Conservation (phyloP, 2,888 invertebrate genomes). For the Leucozona laternaria region DNA sequence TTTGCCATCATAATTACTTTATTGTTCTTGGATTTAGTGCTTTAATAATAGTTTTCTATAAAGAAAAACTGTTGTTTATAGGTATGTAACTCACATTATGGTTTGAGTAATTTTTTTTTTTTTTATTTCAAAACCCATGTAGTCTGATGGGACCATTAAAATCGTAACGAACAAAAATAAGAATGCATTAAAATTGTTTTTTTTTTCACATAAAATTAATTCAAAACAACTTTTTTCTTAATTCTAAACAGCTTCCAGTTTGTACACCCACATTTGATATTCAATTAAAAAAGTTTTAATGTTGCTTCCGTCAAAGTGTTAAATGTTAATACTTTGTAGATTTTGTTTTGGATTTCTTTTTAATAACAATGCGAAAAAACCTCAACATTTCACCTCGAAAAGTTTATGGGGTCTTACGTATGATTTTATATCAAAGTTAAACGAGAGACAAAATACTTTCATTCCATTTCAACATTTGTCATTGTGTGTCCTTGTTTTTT, state of each 20-base stretch:
- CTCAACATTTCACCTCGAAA: not conserved
- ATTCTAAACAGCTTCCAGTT: not conserved
- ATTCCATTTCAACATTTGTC: constrained; percentile 17
- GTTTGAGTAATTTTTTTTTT: too few relatives aligned
- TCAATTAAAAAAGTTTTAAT: not conserved
- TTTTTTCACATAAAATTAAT: too few relatives aligned
- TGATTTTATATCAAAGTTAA: constrained; percentile 13
- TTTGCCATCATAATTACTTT: too few relatives aligned
- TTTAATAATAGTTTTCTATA: too few relatives aligned
- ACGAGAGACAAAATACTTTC: constrained; percentile 17
- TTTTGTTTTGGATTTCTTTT: not conserved
- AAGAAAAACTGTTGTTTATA: too few relatives aligned
- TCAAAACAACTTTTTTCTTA: not conserved
- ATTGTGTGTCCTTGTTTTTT: constrained; percentile 23
- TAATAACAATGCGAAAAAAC: not conserved
- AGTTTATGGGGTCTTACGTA: not conserved
- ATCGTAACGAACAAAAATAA: too few relatives aligned
- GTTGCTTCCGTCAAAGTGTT: not conserved
- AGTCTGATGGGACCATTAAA: too few relatives aligned
- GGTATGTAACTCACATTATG: too few relatives aligned
- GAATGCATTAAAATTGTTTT: too few relatives aligned
- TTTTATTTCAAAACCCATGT: too few relatives aligned
- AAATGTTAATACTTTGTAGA: not conserved
- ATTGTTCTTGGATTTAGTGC: too few relatives aligned
- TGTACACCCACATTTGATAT: not conserved